Evolutionary conservation across 2,888 invertebrate genomes (phyloP).

Genomic region (Phyto melanocephala): DNA sequence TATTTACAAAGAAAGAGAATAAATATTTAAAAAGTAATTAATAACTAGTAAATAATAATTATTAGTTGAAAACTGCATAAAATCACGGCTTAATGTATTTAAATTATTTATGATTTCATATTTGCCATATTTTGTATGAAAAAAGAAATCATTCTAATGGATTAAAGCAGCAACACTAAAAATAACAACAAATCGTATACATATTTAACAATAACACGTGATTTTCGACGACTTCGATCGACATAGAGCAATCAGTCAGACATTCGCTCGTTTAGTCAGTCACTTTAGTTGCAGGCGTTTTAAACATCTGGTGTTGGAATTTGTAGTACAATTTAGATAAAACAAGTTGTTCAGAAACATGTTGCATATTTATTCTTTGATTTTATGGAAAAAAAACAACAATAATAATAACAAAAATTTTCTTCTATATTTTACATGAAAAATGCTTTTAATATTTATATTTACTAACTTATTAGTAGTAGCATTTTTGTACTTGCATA

Average conservation of each 20-base stretch:
- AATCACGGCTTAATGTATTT: background rate
- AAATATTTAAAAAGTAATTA: background rate
- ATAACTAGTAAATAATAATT: background rate
- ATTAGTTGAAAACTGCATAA: constrained; percentile 16
- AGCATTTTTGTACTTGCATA: constrained; percentile 16
- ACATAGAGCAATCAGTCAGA: background rate
- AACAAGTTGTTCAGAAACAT: constrained; percentile 31
- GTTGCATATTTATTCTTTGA: constrained; percentile 27
- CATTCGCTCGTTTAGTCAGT: background rate
- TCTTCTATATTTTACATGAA: constrained; percentile 28
- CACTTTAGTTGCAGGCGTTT: constrained; percentile 26
- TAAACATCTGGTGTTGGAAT: constrained; percentile 54
- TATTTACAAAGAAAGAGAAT: background rate
- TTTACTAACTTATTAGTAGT: background rate
- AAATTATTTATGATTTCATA: constrained; percentile 27
- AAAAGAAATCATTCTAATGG: background rate
- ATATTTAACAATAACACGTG: constrained; percentile 43
- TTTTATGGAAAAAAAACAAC: background rate
- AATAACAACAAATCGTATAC: background rate
- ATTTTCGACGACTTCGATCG: constrained; percentile 19
- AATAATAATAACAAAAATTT: background rate
- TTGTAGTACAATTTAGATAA: constrained; percentile 28
- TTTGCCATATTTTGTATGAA: background rate
- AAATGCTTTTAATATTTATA: constrained; percentile 43
- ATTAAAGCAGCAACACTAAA: background rate